phyloP scores from a whole-genome alignment of 2,888 invertebrate species.

The Drosophila atripex region DNA sequence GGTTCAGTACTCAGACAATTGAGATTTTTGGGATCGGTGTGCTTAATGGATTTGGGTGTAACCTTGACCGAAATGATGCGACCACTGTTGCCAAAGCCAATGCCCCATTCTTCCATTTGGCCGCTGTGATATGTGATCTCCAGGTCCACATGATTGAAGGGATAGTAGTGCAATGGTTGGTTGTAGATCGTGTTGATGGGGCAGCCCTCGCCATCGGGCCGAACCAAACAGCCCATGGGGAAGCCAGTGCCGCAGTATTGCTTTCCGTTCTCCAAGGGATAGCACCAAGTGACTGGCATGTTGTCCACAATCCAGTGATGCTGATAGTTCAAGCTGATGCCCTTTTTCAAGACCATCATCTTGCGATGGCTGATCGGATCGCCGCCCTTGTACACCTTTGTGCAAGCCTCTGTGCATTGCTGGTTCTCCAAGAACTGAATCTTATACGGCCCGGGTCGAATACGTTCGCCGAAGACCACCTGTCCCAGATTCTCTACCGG shows the following conservation, averaged over 20 bases:
- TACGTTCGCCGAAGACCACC: constrained; percentile 99
- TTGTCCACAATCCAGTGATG: constrained; percentile 99
- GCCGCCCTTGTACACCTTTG: constrained; percentile 89
- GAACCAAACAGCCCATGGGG: constrained; percentile 97
- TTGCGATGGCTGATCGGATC: constrained; percentile 86
- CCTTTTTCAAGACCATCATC: constrained; percentile 93
- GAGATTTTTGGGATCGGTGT: constrained; percentile 83
- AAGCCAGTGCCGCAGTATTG: constrained; percentile 97
- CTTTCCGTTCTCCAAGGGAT: constrained; percentile 88
- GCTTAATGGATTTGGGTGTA: constrained; percentile 86
- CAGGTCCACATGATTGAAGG: constrained; percentile 98
- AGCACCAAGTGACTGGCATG: constrained; percentile 99
- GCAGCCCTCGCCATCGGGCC: constrained; percentile 85
- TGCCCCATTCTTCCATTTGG: constrained; percentile 93
- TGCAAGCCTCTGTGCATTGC: constrained; percentile 87
- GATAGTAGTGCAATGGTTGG: constrained; percentile 91
- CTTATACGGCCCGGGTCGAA: constrained; percentile 96
- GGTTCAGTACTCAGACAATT: constrained; percentile 86
- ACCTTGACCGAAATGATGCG: constrained; percentile 94
- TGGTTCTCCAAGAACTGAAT: constrained; percentile 92
- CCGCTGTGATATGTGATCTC: constrained; percentile 97
- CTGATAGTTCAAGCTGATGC: constrained; percentile 97
- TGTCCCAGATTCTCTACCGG: constrained; percentile 99
- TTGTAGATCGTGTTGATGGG: constrained; percentile 86
- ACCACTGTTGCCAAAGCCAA: constrained; percentile 91